phyloP scores from a whole-genome alignment of 1,140 invertebrate species.

The Heliconius congener region DNA sequence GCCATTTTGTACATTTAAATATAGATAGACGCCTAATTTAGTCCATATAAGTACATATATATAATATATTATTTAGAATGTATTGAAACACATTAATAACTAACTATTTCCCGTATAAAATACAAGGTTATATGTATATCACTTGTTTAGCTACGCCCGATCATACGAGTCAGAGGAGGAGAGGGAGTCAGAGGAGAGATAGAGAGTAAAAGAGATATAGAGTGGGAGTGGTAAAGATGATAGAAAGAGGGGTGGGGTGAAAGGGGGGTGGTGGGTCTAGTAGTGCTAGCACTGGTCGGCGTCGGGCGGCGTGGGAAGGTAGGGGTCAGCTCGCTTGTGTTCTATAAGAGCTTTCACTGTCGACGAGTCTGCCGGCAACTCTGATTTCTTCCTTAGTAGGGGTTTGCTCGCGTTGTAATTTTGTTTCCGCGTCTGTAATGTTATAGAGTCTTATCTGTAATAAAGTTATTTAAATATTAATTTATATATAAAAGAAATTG shows the following conservation, averaged over 20 bases:
- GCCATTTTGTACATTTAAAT: constrained; percentile 5
- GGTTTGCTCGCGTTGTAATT: constrained; percentile 81
- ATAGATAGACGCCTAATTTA: not conserved
- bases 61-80: constrained; percentile 5
- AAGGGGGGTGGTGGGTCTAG: not conserved
- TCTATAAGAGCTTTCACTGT: constrained; percentile 94
- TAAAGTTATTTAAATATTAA: too few species aligned
- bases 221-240: not conserved
- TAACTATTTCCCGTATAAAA: constrained; percentile 15
- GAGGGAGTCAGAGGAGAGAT: not conserved
- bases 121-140: constrained; percentile 9
- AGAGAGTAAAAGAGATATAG: not conserved
- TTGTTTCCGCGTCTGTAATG: constrained; percentile 56
- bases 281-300: constrained; percentile 90
- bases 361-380: constrained; percentile 94
- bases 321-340: constrained; percentile 95
- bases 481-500: too few species aligned
- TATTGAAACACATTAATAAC: constrained; percentile 11
- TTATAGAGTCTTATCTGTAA: not conserved
- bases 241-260: not conserved
- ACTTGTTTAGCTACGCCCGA: constrained; percentile 8
- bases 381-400: constrained; percentile 95
- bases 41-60: not conserved
- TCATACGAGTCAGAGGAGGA: not conserved
- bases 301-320: constrained; percentile 90